These are phyloP conservation scores for Meandrusa payeni DNA, from an alignment of 2,888 invertebrate genomes.

Conservation along the genomic window DNA sequence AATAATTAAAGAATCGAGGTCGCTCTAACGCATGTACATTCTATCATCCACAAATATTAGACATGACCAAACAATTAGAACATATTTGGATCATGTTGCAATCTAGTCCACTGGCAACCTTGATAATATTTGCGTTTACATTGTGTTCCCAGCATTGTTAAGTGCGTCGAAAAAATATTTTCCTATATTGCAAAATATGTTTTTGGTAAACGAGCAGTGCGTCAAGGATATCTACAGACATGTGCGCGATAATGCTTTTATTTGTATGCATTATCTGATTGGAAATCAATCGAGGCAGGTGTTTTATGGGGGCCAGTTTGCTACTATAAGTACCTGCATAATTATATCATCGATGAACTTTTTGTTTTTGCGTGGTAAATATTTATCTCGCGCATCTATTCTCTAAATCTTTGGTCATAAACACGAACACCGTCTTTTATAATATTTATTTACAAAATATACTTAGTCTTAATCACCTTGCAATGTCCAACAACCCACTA, in stretches of 20 bases:
- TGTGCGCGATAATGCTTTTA: slow-evolving; percentile 4
- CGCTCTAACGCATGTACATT: background rate
- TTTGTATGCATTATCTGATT: slow-evolving; percentile 10
- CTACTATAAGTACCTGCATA: no score
- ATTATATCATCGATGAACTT: no score
- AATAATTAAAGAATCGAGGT: no score
- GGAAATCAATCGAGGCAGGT: slow-evolving; percentile 31
- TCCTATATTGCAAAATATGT: background rate
- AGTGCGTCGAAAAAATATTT: slow-evolving; percentile 27
- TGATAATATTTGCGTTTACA: slow-evolving; percentile 2
- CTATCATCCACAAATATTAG: background rate
- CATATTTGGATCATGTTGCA: slow-evolving; percentile 2
- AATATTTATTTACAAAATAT: no score
- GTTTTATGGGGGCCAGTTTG: slow-evolving; percentile 1
- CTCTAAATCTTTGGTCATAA: no score
- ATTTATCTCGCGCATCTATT: no score
- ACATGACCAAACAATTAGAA: slow-evolving; percentile 1
- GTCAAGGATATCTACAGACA: slow-evolving; percentile 23
- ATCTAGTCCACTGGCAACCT: background rate
- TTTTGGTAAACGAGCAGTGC: slow-evolving; percentile 17
- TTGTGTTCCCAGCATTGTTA: slow-evolving; percentile 33
- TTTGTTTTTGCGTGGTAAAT: no score
- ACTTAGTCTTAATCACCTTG: no score
- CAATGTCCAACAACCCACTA: no score
- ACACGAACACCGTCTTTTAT: no score